Evolutionary conservation across 2,797 vertebrate genomes (phyloP).

Genomic region (Hirundo rustica): DNA sequence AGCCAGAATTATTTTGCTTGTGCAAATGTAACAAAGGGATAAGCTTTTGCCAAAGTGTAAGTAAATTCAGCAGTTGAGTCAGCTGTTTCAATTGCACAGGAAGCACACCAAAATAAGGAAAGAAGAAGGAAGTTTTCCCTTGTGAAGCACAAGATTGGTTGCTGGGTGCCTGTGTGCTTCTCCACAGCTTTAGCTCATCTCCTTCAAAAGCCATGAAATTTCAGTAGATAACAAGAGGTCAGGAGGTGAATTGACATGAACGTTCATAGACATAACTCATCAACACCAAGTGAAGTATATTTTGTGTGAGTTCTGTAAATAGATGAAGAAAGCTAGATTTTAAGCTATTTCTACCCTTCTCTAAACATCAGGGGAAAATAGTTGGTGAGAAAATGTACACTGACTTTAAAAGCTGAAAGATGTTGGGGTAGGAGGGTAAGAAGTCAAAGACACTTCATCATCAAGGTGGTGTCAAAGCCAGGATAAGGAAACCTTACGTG

Average conservation of each 20-base stretch:
- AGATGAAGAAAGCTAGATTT: background rate
- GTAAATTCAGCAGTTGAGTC: background rate
- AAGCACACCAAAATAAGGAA: background rate
- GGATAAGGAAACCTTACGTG: background rate
- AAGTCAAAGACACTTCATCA: background rate
- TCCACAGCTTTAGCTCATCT: background rate
- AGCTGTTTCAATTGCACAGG: background rate
- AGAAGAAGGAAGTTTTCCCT: background rate
- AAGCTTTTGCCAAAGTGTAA: background rate
- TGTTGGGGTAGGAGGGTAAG: background rate
- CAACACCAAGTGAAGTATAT: background rate
- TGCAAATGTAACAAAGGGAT: background rate
- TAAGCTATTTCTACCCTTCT: background rate
- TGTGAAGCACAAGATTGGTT: background rate
- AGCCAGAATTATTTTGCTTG: background rate
- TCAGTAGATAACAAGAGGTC: background rate
- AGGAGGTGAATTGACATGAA: background rate
- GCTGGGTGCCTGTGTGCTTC: background rate
- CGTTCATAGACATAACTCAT: background rate
- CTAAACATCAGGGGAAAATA: background rate
- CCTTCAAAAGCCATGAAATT: background rate
- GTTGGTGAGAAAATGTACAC: background rate
- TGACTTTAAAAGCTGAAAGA: background rate
- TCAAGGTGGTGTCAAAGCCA: background rate
- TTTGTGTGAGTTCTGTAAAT: background rate